Evolutionary conservation across 2,888 invertebrate species (phyloP).

Genomic region (Troides aeacus): DNA sequence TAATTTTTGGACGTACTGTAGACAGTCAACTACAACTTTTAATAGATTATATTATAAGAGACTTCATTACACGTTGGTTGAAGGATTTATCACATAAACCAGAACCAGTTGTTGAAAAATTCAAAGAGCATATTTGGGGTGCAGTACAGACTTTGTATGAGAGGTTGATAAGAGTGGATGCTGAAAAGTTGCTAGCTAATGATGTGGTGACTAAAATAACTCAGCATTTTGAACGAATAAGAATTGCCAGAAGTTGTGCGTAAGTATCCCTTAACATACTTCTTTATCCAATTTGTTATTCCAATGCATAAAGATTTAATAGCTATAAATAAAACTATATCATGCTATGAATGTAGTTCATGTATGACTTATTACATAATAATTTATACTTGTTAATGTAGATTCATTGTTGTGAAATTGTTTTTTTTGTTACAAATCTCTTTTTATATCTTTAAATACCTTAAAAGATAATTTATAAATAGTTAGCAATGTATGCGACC

Average conservation of each 20-base stretch:
- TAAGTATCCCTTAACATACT: conserved; percentile 68
- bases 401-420: too few species aligned
- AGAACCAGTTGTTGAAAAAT: conserved; percentile 81
- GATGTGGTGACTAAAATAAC: conserved; percentile 91
- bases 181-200: conserved; percentile 89
- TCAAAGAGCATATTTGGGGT: conserved; percentile 91
- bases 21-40: conserved; percentile 91
- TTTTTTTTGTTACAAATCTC: too few species aligned
- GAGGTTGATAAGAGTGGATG: conserved; percentile 86
- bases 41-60: conserved; percentile 88
- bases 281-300: background rate
- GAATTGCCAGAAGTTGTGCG: conserved; percentile 87
- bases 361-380: too few species aligned
- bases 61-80: conserved; percentile 89
- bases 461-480: too few species aligned
- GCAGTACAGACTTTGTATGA: conserved; percentile 87
- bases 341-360: too few species aligned
- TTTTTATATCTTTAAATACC: too few species aligned
- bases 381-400: too few species aligned
- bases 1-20: conserved; percentile 90
- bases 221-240: conserved; percentile 91
- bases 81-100: conserved; percentile 84
- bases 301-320: background rate
- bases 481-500: too few species aligned
- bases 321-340: too few species aligned